Evolutionary conservation across 2,113 vertebrate genomes (phyloP).

Genomic region (Cettia cetti): DNA sequence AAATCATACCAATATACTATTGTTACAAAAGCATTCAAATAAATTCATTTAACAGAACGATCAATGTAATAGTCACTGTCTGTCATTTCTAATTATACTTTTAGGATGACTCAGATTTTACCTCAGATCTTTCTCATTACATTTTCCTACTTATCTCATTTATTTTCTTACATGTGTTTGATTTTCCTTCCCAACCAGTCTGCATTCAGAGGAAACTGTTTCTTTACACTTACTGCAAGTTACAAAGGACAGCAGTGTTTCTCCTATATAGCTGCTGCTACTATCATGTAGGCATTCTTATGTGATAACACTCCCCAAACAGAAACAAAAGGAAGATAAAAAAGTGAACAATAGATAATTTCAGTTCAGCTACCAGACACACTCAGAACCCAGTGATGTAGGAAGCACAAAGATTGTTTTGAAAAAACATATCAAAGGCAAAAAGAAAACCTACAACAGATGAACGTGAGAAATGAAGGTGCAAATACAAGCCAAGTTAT

Average conservation of each 20-base stretch:
- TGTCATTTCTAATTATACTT: not conserved
- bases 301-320: not conserved
- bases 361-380: not conserved
- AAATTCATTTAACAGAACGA: not conserved
- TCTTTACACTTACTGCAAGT: not conserved
- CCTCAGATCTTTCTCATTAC: not conserved
- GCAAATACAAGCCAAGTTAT: not conserved
- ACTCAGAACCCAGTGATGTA: not conserved
- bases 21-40: not conserved
- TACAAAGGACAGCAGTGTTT: not conserved
- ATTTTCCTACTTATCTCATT: not conserved
- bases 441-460: not conserved
- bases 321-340: not conserved
- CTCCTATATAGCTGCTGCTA: not conserved
- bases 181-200: not conserved
- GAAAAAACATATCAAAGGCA: not conserved
- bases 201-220: not conserved
- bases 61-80: not conserved
- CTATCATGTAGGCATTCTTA: not conserved
- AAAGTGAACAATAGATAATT: not conserved
- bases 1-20: slow-evolving; percentile 1
- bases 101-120: not conserved
- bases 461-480: not conserved
- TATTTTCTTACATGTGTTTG: not conserved
- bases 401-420: rapidly evolving